Evolutionary conservation across 1,140 invertebrate genomes (phyloP), one percentile per base, ranked within the genome.

Genomic region (Solenopsis invicta): DNA sequence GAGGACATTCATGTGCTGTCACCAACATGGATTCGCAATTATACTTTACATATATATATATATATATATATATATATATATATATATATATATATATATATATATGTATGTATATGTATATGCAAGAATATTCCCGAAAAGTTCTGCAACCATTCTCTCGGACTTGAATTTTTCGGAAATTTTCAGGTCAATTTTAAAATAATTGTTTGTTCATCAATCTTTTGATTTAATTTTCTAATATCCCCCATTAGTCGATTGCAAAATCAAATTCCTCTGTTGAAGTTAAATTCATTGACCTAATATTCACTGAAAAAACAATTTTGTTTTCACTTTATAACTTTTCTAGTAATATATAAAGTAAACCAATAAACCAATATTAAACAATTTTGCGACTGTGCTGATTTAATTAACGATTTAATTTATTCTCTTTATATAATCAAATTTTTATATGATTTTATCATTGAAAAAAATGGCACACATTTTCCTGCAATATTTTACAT

Each of bases 211-310:
- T 29, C 6, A 24, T 48, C 4, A 2, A 45, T 41, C 12, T 13
- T 34, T 34, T 5, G 13, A 24, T n/a, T 34, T 5, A 9, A 24
- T n/a, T 13, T 41, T 41, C 16, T 41, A 69, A 56, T 69, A 67
- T 37, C 21, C 37, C n/a, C 4, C 18, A n/a, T 18, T 6, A 67
- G 12, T 66, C n/a, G 16, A 10, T 8, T 12, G 24, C 13, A 52
- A 64, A 78, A 78, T 78, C 18, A 12, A 66, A 61, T 61, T 24
- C n/a, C 4, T 61, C 9, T 18, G 16, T 45, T 71, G 48, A 29
- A 62, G 18, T 77, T 24, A n/a, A 69, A 41, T 9, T 52, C 13
- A 54, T 16, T 78, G 52, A 37, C 0, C n/a, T 41, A 41, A 5
- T 48, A 64, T 37, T 50, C 2, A 24, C 0, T 34, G 16, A 10